A percentile compares a stretch with the other conserved stretches of the same genome.
Conservation (phyloP, 2,797 vertebrate genomes). For the Danio tinwini region DNA sequence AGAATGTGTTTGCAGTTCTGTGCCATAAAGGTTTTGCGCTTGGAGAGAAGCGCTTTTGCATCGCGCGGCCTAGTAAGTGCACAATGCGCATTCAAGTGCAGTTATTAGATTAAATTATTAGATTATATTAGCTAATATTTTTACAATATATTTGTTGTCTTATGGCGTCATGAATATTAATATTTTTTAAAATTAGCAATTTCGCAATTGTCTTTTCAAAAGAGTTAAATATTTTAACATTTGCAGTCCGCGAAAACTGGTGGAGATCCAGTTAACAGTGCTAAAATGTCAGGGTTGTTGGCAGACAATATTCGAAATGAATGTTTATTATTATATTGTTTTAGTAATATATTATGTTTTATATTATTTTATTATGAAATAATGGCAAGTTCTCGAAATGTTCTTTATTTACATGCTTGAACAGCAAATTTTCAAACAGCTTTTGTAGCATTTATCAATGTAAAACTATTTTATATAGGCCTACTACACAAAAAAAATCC, state of each 20-base stretch:
- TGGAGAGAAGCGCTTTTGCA: background rate
- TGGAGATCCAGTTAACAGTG: constrained; percentile 30
- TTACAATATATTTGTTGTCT: background rate
- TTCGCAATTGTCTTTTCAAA: background rate
- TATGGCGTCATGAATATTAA: background rate
- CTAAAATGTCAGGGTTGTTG: constrained; percentile 28
- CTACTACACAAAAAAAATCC: too few relatives aligned
- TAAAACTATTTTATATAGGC: background rate
- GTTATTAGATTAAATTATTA: background rate
- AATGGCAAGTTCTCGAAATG: background rate
- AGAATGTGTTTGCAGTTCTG: background rate
- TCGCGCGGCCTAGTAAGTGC: constrained; percentile 3
- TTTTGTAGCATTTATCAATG: background rate
- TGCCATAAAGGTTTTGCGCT: background rate
- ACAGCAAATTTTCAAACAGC: background rate
- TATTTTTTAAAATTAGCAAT: too few relatives aligned
- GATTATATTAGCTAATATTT: background rate
- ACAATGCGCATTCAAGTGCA: background rate
- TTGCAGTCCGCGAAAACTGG: constrained; percentile 38
- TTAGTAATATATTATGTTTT: too few relatives aligned
- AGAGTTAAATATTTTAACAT: background rate
- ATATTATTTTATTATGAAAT: background rate
- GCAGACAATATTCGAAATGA: constrained; percentile 36
- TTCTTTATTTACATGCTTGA: background rate
- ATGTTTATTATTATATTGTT: background rate